Conservation (phyloP, 2,888 invertebrate genomes). For the Tuberolachnus salignus region DNA sequence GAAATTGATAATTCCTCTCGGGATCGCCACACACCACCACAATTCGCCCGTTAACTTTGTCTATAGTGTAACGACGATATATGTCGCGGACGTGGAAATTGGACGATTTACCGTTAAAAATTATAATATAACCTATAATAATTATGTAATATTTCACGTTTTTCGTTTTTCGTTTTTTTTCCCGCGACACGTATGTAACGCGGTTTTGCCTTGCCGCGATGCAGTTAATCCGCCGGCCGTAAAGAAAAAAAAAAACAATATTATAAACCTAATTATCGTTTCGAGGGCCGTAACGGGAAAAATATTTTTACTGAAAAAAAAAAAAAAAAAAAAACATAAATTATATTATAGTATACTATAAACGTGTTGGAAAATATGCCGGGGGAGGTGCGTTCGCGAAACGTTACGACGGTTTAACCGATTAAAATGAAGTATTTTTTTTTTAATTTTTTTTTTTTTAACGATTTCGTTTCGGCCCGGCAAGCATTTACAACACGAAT, state of each 20-base stretch:
- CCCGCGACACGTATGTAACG: constrained; percentile 5
- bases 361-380: constrained; percentile 44
- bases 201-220: constrained; percentile 17
- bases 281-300: constrained; percentile 26
- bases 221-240: not conserved
- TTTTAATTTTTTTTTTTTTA: not conserved
- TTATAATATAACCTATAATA: no score
- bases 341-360: not conserved
- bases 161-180: constrained; percentile 12
- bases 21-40: not conserved
- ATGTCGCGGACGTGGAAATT: constrained; percentile 12
- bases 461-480: no score
- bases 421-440: constrained; percentile 51
- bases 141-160: constrained; percentile 32
- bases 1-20: not conserved
- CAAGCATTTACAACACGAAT: no score
- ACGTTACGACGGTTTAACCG: constrained; percentile 35
- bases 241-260: not conserved
- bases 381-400: not conserved
- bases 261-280: constrained; percentile 44
- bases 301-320: constrained; percentile 51
- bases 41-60: no score
- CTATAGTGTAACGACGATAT: no score
- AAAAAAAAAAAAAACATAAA: not conserved
- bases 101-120: constrained; percentile 24